A percentile compares a stretch with the other conserved stretches of the same genome.
Conservation (phyloP, 2,888 invertebrate species). For the Thyatira batis region DNA sequence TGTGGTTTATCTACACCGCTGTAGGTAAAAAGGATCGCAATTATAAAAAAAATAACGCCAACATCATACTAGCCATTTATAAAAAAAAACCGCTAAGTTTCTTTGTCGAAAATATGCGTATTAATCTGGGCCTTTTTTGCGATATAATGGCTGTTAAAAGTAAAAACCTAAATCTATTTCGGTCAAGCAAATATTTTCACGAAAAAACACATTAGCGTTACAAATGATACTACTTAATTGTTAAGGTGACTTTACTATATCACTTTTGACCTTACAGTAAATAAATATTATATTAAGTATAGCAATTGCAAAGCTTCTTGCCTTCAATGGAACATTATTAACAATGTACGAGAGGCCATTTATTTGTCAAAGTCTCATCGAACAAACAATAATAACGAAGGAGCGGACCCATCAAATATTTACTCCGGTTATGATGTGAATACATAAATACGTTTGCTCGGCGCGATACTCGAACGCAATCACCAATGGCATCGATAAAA, state of each 20-base stretch:
- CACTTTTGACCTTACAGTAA: background rate
- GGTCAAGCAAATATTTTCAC: too few species aligned
- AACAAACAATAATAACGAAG: constrained; percentile 43
- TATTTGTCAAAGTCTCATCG: constrained; percentile 19
- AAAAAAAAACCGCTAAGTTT: too few species aligned
- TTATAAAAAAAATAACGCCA: too few species aligned
- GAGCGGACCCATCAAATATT: constrained; percentile 41
- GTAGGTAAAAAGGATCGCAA: too few species aligned
- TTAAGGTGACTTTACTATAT: background rate
- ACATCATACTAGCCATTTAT: too few species aligned
- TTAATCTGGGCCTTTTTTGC: too few species aligned
- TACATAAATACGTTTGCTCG: constrained; percentile 46
- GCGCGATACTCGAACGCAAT: constrained; percentile 62
- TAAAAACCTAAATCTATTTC: too few species aligned
- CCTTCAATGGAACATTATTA: constrained; percentile 2
- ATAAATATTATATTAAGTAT: background rate
- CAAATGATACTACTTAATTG: background rate
- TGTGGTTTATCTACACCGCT: too few species aligned
- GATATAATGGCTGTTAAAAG: too few species aligned
- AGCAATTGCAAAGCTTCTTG: background rate
- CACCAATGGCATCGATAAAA: constrained; percentile 47
- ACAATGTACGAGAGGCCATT: constrained; percentile 17
- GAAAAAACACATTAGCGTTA: background rate
- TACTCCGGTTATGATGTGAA: constrained; percentile 44
- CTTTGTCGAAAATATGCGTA: too few species aligned